Evolutionary conservation across 2,888 invertebrate genomes (phyloP).

Genomic region (Drosophila setosimentum): DNA sequence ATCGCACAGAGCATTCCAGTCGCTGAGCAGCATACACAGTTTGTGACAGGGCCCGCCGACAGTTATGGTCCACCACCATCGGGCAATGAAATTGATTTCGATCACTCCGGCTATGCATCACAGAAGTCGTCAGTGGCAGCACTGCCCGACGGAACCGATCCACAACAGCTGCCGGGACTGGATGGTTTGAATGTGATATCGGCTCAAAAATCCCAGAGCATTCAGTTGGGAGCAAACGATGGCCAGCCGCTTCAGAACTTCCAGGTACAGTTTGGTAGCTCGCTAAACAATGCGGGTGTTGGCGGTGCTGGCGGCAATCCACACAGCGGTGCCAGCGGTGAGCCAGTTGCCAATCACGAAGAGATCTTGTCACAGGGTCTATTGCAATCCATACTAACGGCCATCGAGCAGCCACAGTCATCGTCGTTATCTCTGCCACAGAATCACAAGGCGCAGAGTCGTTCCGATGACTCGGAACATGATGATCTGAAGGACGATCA

Average conservation of each 20-base stretch:
- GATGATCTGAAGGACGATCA: constrained; percentile 51
- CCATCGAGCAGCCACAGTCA: constrained; percentile 90
- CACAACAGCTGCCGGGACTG: constrained; percentile 80
- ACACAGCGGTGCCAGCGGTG: constrained; percentile 55
- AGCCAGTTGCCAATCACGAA: constrained; percentile 88
- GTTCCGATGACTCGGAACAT: constrained; percentile 69
- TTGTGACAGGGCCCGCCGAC: constrained; percentile 60
- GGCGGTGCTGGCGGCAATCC: constrained; percentile 70
- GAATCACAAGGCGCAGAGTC: constrained; percentile 77
- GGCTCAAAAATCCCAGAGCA: constrained; percentile 83
- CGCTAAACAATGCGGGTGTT: constrained; percentile 69
- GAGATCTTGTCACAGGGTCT: constrained; percentile 92
- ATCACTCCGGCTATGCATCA: constrained; percentile 82
- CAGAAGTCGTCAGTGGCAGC: constrained; percentile 76
- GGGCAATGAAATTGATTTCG: constrained; percentile 76
- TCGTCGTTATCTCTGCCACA: constrained; percentile 32
- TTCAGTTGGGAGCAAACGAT: constrained; percentile 77
- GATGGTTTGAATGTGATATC: constrained; percentile 83
- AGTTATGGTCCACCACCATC: constrained; percentile 80
- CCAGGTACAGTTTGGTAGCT: constrained; percentile 90
- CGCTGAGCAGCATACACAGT: constrained; percentile 81
- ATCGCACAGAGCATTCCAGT: constrained; percentile 81
- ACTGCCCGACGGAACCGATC: constrained; percentile 74
- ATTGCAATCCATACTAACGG: constrained; percentile 92
- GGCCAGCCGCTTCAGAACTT: constrained; percentile 88